Evolutionary conservation across 1,140 invertebrate species (phyloP), one percentile per base, ranked within the genome.

Genomic region (Diuraphis noxia): DNA sequence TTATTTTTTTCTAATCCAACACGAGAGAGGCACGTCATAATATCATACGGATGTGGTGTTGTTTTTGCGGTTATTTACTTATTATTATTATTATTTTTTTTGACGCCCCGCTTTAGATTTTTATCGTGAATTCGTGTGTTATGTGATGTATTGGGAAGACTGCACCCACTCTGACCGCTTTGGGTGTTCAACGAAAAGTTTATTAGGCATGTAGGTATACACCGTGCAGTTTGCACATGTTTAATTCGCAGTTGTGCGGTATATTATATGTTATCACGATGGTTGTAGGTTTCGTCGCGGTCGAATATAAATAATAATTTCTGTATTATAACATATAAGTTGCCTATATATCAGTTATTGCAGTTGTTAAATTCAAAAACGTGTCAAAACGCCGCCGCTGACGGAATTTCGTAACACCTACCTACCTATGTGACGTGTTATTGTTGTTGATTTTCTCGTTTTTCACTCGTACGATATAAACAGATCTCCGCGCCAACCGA

Each of bases 391-490:
- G 36, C 34, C 7, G 72, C 13, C 23, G 56, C 21, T 34, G 34
- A 23, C 2, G 72, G 72, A 79, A 79, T 79, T 36, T 79, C 72
- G 21, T 79, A 79, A 36, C 23, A 79, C n/a, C 34, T 79, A 79
- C n/a, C n/a, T 72, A 72, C 19, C 7, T 21, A 49, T 49, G 30
- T 52, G 23, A 21, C 36, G 1, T 23, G 34, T 36, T 79, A 79
- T 79, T 79, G 34, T 79, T 79, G 72, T 79, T 34, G 34, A n/a
- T 79, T 79, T 79, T 79, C 34, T 79, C n/a, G 72, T 36, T 79
- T 79, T 79, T 79, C 34, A 21, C 34, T 79, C 34, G 72, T 79
- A 79, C 34, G n/a, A 79, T 79, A 79, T 79, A 79, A 79, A 79
- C n/a, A 79, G 34, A 79, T 79, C 34, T 79, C 56, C 56, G 34